Base-by-base conservation (phyloP, 2,797 vertebrate genomes). In the Arctocebus calabarensis region DNA sequence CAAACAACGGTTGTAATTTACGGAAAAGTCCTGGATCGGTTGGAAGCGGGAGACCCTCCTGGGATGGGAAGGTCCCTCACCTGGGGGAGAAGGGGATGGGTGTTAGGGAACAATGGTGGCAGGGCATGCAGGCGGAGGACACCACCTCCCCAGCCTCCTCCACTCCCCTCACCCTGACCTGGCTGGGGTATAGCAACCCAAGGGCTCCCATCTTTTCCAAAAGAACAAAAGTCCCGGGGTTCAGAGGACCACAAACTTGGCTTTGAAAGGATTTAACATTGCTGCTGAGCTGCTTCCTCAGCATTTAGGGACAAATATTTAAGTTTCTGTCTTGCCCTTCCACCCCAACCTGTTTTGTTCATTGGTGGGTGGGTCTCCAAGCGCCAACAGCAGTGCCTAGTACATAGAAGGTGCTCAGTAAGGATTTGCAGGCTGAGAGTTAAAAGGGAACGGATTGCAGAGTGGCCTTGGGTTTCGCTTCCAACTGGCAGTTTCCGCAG, bases 31-130 rank as follows among this genome's bases (percentile, higher is more conserved):
- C 94, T 96, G 98, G 97, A 94, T 97, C 95, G 77, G 96, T 92
- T 96, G 97, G 97, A 98, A 98, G 96, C 94, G 94, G 97, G 97
- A 97, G 94, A 88, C 97, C 97, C 96, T 97, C 97, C 97, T 96
- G 97, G 95, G 90, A 74, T 95, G 97, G 97, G 97, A 94, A 96
- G 97, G 95, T 92, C 97, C 96, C 98, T 98, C 97, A 97, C 98
- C 97, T 98, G 97, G 97, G 92, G 95, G 92, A 97, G 97, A 98
- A 94, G 97, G 94, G 94, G 96, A 93, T 5, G 94, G 95, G 96
- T 87, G 32, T 94, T 90, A 95, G 91, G 91, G 90, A 12, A 19
- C 32, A 3, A 4, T 0, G 5, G 12, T 8, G 7, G 13, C 70
- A 62, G 55, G 77, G 25, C 55, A 8, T 23, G 1, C 3, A 19